These are phyloP conservation scores for Synodontis membranacea DNA, from an alignment of 2,113 vertebrate genomes.

Conservation along the genomic window DNA sequence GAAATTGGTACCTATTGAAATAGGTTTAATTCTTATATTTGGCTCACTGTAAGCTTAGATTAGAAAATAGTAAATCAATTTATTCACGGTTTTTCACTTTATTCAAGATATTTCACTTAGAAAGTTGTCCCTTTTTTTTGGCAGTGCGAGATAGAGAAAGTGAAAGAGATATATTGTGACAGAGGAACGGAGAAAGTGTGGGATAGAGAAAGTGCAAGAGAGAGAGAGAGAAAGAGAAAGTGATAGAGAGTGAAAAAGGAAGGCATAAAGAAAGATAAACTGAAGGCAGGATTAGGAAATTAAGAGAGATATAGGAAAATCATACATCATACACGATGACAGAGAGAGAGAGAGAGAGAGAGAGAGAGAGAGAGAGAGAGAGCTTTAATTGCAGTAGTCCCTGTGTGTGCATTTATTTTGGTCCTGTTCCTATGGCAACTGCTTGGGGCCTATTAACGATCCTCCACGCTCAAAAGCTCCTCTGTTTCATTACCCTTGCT, in stretches of 20 bases:
- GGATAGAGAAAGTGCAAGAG: not conserved
- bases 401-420: not conserved
- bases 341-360: not conserved
- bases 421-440: not conserved
- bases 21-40: not conserved
- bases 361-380: not conserved
- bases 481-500: not conserved
- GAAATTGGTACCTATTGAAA: not conserved
- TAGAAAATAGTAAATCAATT: not conserved
- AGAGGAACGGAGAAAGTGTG: too few species aligned
- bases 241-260: not conserved
- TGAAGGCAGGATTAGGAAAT: too few species aligned
- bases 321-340: too few species aligned
- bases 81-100: too few species aligned
- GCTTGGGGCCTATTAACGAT: not conserved
- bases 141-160: not conserved
- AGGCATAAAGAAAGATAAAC: not conserved
- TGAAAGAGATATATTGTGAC: not conserved
- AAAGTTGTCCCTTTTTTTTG: not conserved
- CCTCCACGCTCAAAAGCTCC: not conserved
- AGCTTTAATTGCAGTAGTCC: not conserved
- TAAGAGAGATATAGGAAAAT: too few species aligned
- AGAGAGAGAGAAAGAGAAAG: not conserved
- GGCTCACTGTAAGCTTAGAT: not conserved
- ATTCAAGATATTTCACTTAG: not conserved